Percentiles rank a stretch among this genome's conserved stretches.
phyloP scores from a whole-genome alignment of 2,113 vertebrate species.

The Rhea americana region DNA sequence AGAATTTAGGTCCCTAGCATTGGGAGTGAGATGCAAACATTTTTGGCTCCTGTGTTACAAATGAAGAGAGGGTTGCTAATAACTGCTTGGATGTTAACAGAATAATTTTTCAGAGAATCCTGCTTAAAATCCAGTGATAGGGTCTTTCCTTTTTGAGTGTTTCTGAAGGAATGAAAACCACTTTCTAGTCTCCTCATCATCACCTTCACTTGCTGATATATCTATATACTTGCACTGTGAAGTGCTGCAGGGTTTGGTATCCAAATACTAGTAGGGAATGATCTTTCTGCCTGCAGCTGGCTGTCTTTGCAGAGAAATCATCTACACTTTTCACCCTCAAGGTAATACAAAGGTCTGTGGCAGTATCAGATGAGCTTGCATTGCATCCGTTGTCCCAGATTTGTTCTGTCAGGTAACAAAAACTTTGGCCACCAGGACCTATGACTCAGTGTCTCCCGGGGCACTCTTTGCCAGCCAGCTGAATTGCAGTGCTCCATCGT shows the following conservation, averaged over 20 bases:
- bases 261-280: background rate
- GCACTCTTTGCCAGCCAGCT: background rate
- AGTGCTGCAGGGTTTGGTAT: background rate
- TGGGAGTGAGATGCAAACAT: background rate
- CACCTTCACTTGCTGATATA: background rate
- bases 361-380: background rate
- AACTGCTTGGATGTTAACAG: background rate
- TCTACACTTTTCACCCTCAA: background rate
- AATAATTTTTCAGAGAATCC: background rate
- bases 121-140: too few species aligned
- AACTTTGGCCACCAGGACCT: background rate
- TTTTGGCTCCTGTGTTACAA: background rate
- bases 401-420: background rate
- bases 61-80: background rate
- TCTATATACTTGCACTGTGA: too few species aligned
- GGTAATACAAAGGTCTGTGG: background rate
- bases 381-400: background rate
- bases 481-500: background rate
- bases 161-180: background rate
- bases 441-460: too few species aligned
- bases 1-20: background rate
- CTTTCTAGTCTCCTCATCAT: background rate
- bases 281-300: background rate
- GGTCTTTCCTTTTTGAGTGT: background rate
- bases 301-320: background rate